These are phyloP conservation scores for Clarias batrachus DNA, from an alignment of 2,113 vertebrate genomes.

Conservation along the genomic window DNA sequence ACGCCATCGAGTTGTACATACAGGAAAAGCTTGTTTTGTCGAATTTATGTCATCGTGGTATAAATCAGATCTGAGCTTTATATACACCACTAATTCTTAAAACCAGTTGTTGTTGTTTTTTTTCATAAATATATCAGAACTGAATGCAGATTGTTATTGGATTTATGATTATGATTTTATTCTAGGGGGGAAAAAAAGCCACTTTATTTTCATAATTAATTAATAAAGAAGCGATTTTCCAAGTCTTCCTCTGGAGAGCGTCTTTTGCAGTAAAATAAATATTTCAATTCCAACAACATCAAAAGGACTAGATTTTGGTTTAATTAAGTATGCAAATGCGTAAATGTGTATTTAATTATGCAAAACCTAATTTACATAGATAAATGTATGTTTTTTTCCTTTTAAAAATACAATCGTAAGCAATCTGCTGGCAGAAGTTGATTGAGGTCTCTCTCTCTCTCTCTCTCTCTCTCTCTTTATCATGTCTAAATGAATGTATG, in stretches of 20 bases:
- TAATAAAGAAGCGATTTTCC: neutral
- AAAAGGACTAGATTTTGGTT: neutral
- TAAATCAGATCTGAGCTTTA: neutral
- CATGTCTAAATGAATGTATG: conserved; percentile 37
- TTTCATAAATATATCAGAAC: neutral
- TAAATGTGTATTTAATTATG: neutral
- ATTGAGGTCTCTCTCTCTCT: neutral
- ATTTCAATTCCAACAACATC: neutral
- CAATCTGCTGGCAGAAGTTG: too few relatives aligned
- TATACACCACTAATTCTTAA: neutral
- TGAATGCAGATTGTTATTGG: neutral
- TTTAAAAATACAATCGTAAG: neutral
- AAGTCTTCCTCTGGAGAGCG: neutral
- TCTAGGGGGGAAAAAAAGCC: neutral
- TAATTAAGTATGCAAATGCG: neutral
- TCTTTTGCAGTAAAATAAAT: neutral
- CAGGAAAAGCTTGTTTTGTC: neutral
- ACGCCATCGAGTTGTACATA: neutral
- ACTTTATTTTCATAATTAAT: conserved; percentile 8
- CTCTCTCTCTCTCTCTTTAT: neutral
- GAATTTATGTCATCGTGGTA: neutral
- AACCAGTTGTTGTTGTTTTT: neutral
- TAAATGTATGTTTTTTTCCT: neutral
- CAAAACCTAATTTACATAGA: neutral
- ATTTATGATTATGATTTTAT: neutral